A percentile compares a stretch with the other conserved stretches of the same genome.
These are phyloP conservation scores for Coelogynopora nodosa DNA, from an alignment of 2,888 invertebrate species.

Conservation along the genomic window DNA sequence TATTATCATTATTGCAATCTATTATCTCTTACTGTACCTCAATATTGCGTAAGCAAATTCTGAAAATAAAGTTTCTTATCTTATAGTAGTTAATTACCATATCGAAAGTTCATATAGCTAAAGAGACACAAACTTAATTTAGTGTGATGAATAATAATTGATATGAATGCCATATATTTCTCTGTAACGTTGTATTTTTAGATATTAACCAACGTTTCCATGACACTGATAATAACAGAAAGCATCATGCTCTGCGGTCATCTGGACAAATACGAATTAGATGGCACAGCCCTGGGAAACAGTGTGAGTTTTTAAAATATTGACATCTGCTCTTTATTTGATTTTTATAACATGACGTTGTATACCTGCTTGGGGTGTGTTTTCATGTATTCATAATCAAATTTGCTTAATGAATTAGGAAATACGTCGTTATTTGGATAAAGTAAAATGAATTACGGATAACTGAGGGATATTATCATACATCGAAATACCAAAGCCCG, in stretches of 20 bases:
- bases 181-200: background rate
- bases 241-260: conserved; percentile 5
- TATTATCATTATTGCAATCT: background rate
- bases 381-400: too few species aligned
- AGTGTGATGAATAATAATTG: too few species aligned
- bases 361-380: too few species aligned
- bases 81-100: too few species aligned
- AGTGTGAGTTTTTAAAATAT: background rate
- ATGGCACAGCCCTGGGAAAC: background rate
- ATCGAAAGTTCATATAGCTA: too few species aligned
- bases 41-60: background rate
- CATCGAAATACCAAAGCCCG: too few species aligned
- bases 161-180: too few species aligned
- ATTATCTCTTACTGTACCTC: background rate
- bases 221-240: background rate
- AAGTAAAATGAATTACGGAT: background rate
- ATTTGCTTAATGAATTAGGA: too few species aligned
- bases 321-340: background rate
- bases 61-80: background rate
- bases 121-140: too few species aligned
- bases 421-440: background rate
- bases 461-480: too few species aligned
- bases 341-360: background rate
- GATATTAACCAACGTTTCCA: background rate
- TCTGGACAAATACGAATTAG: background rate